Conservation (phyloP, 2,113 vertebrate genomes). For the Coregonus clupeaformis region DNA sequence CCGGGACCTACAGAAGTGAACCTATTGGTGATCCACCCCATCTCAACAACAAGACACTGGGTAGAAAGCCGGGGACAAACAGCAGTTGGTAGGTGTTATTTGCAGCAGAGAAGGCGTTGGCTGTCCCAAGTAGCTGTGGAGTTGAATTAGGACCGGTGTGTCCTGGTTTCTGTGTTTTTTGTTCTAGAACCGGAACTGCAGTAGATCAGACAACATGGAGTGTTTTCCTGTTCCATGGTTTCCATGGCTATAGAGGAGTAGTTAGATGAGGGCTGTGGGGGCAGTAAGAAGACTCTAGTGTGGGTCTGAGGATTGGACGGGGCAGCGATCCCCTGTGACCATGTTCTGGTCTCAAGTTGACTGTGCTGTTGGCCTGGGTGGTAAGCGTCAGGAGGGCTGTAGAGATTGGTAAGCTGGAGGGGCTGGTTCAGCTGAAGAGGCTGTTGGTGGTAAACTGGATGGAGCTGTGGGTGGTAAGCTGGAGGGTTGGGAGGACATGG, state of each 20-base stretch:
- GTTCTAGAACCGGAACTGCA: not conserved
- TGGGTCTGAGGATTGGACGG: conserved; percentile 16
- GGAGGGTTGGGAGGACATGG: too few relatives aligned
- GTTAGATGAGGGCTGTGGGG: not conserved
- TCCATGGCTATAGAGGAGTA: not conserved
- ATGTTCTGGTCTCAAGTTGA: conserved; percentile 64
- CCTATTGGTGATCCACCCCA: too few relatives aligned
- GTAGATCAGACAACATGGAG: too few relatives aligned
- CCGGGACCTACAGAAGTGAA: too few relatives aligned
- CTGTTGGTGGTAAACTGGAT: too few relatives aligned
- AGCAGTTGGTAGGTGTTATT: too few relatives aligned
- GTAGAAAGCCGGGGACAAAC: too few relatives aligned
- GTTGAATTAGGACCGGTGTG: not conserved
- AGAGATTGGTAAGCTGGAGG: conserved; percentile 38
- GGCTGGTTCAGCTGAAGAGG: conserved; percentile 21
- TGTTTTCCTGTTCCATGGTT: not conserved
- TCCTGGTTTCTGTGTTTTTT: not conserved
- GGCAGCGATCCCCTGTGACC: conserved; percentile 36
- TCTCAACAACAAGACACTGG: too few relatives aligned
- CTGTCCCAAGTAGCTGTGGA: too few relatives aligned
- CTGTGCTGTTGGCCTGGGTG: conserved; percentile 46
- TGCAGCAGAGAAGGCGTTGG: too few relatives aligned
- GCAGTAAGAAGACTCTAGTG: too few relatives aligned
- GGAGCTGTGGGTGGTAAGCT: too few relatives aligned
- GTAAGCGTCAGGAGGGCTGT: conserved; percentile 43